Base-by-base conservation (phyloP, 1,140 invertebrate genomes). In the Tenebrio molitor region DNA sequence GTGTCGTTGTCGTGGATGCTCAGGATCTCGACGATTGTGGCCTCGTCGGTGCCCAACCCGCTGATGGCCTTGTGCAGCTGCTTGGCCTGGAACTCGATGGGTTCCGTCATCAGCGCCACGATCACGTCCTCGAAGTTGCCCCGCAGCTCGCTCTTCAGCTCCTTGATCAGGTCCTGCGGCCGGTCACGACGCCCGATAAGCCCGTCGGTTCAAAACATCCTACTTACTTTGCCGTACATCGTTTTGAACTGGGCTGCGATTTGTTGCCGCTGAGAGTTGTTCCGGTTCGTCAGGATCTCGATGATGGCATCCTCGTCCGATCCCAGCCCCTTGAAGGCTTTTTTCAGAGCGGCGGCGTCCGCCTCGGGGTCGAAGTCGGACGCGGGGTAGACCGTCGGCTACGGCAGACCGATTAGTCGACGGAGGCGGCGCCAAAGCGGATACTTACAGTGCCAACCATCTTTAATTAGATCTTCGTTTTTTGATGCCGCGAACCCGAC, bases 81-180 rank as follows among this genome's bases (percentile, higher is more conserved):
- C 80, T 91, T 89, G 5, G 95, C 96, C 82, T 97, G 94, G 84
- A 90, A 97, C 76, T 96, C 91, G 1, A 92, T 90, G 34, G 95
- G 88, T 0, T 94, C 92, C 65, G 90, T 95, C 91, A 98, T 93
- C 72, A 98, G 84, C 0, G 94, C 94, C 14, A 97, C 83, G 1
- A 98, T 84, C 0, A 96, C 84, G 75, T 96, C 91, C 82, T 98
- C 94, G 79, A 97, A 97, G 79, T 96, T 95, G 12, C 96, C 96
- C 77, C 91, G 91, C 4, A 96, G 86, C 83, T 98, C 96, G 71
- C 92, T 94, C 81, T 97, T 96, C 71, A 99, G 85, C 77, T 97
- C 94, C 71, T 92, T 92, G 36, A 96, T 89, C 29, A 98, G 84
- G 84, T 97, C 95, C 92, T 97, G 71, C 17, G 78, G 70, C 33